Evolutionary conservation across 2,113 vertebrate species (phyloP), one percentile per base, ranked within the genome.

Genomic region (Hemichromis elongatus): DNA sequence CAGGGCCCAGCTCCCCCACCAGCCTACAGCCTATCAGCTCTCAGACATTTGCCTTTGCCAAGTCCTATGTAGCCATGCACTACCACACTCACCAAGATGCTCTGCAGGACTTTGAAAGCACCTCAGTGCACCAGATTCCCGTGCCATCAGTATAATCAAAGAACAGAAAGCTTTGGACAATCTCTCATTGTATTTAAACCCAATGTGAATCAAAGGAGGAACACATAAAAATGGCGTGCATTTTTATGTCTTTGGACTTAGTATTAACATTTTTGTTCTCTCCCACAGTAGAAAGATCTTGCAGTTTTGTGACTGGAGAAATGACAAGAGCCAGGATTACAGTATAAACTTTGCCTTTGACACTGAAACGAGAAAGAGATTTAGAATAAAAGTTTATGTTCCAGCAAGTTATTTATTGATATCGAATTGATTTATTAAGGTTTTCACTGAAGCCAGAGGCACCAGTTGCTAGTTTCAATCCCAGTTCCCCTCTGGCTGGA

Each of bases 21-120:
- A 96, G 95, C 94, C 89, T 98, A 24, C 98, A 97, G 90, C 97
- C 97, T 0, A 91, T 94, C 5, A 97, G 92, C 92, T 96, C 96
- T 2, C 96, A 96, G 91, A 90, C 96, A 0, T 97, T 97, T 2
- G 96, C 95, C 6, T 98, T 98, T 79, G 94, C 97, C 87, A 97
- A 96, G 79, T 97, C 97, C 1, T 98, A 97, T 8, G 45, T 97
- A 5, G 97, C 97, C 94, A 97, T 97, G 97, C 97, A 98, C 87
- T 98, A 98, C 61, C 97, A 96, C 93, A 96, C 96, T 73, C 93
- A 96, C 30, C 96, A 94, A 6, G 96, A 97, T 8, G 57, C 96
- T 6, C 93, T 96, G 63, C 95, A 96, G 42, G 98, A 98, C 90
- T 96, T 91, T n/a, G 96, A 97, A 83, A 97, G 96, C 26, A 95